Base-by-base conservation (phyloP, 2,113 vertebrate genomes). In the Oostethus manadensis region DNA sequence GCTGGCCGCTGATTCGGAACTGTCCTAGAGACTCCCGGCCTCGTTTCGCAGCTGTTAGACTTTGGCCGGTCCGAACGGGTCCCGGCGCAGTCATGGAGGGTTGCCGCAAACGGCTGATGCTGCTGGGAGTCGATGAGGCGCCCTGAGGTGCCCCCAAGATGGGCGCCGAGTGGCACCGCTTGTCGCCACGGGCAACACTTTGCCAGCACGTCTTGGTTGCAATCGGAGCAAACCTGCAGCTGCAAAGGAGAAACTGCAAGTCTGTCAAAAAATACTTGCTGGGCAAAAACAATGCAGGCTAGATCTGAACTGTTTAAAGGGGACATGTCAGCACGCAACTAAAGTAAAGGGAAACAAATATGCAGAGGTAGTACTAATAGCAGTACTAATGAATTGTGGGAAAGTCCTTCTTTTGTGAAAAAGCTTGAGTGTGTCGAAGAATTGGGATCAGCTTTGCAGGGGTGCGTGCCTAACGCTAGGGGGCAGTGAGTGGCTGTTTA, bases 111-210 rank as follows among this genome's bases (percentile, higher is more conserved):
- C 9, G 10, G 8, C 35, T 53, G 26, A 33, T 10, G 26, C 26
- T 53, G 29, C 35, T 8, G 29, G 29, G 51, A 18, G 29, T 10
- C 18, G 18, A 54, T 54, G 35, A 35, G 29, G 51, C 18, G 29
- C 51, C 29, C 51, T 54, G 51, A n/a, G 29, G 51, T 18, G 17
- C 51, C 35, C 51, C 51, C 17, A 38, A 54, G 51, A 54, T 35
- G 29, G 29, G 17, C 38, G 51, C 51, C 18, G 29, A 53, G 26
- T 53, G 26, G 26, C 51, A 11, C 14, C 17, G 10, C 26, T 18
- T 54, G 29, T 54, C 17, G 26, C 51, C 33, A n/a, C 8, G n/a
- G 2, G 51, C 29, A 20, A 35, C 29, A 35, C n/a, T 35, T 54
- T 16, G 48, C 26, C 48, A 23, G 21, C 48, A 26, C 13, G 18